Evolutionary conservation across 2,113 vertebrate species (phyloP).

Genomic region (Proteles cristata): DNA sequence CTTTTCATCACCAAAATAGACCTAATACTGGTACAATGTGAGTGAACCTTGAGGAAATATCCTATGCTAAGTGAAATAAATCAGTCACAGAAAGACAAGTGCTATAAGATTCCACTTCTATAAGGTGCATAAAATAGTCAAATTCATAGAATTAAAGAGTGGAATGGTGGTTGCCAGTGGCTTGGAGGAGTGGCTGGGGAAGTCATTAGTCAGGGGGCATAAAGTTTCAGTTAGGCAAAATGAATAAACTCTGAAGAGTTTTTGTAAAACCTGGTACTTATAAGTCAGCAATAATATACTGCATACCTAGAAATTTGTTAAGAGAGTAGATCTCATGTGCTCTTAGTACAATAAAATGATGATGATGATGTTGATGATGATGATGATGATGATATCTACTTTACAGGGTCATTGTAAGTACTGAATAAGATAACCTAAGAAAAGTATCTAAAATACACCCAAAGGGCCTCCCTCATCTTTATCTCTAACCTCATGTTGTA

Average conservation of each 20-base stretch:
- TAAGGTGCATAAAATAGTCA: background rate
- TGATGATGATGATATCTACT: background rate
- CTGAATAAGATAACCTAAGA: background rate
- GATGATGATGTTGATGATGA: background rate
- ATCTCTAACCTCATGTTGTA: too few species aligned
- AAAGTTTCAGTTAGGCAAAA: background rate
- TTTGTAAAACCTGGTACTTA: background rate
- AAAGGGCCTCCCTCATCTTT: accelerated
- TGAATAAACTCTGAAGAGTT: background rate
- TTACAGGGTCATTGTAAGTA: background rate
- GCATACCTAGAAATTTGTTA: background rate
- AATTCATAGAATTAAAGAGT: background rate
- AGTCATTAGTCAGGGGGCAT: background rate
- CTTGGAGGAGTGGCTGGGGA: background rate
- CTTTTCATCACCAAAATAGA: constrained; percentile 6
- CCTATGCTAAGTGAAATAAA: background rate
- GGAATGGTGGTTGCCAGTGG: background rate
- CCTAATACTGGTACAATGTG: background rate
- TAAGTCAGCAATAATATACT: background rate
- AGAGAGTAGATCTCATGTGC: background rate
- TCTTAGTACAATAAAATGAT: background rate
- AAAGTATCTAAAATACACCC: background rate
- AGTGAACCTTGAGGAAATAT: background rate
- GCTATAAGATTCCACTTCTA: background rate
- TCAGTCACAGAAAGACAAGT: background rate